A percentile compares a stretch with the other conserved stretches of the same genome.
Conservation (phyloP, 2,888 invertebrate genomes). For the Cremastobaeus sp. region DNA sequence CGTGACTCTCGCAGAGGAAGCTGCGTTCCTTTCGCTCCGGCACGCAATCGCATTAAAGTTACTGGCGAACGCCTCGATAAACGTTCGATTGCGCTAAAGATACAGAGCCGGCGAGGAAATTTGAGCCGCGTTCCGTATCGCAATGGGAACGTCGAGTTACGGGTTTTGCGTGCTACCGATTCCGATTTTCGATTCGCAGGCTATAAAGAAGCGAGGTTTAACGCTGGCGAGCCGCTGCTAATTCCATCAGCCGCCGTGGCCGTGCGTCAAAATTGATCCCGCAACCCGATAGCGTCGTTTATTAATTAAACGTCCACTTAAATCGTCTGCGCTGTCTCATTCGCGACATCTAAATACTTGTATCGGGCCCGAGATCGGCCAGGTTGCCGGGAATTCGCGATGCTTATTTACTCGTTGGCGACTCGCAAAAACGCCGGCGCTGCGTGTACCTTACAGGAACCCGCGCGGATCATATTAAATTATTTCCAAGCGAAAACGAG, state of each 20-base stretch:
- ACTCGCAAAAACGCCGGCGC: too few species aligned
- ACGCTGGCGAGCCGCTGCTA: constrained; percentile 32
- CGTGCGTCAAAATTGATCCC: constrained; percentile 48
- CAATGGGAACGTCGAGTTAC: constrained; percentile 23
- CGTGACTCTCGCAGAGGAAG: constrained; percentile 68
- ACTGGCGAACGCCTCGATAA: constrained; percentile 30
- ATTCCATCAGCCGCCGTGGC: constrained; percentile 41
- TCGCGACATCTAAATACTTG: constrained; percentile 59
- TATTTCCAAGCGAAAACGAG: too few species aligned
- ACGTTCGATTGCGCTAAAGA: constrained; percentile 35
- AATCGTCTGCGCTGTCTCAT: constrained; percentile 54
- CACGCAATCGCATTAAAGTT: constrained; percentile 54
- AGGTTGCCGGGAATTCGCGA: constrained; percentile 33
- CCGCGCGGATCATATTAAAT: too few species aligned
- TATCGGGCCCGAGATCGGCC: constrained; percentile 51
- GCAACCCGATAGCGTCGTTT: constrained; percentile 52
- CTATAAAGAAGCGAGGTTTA: too few species aligned
- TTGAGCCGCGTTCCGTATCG: constrained; percentile 6
- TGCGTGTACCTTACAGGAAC: too few species aligned
- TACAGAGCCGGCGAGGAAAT: constrained; percentile 29
- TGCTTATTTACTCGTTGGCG: constrained; percentile 19
- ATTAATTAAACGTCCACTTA: constrained; percentile 60
- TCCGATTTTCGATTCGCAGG: too few species aligned
- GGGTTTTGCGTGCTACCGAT: constrained; percentile 19
- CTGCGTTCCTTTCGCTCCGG: constrained; percentile 45